Evolutionary conservation across 2,888 invertebrate species (phyloP).

Genomic region (Zeuzera pyrina): DNA sequence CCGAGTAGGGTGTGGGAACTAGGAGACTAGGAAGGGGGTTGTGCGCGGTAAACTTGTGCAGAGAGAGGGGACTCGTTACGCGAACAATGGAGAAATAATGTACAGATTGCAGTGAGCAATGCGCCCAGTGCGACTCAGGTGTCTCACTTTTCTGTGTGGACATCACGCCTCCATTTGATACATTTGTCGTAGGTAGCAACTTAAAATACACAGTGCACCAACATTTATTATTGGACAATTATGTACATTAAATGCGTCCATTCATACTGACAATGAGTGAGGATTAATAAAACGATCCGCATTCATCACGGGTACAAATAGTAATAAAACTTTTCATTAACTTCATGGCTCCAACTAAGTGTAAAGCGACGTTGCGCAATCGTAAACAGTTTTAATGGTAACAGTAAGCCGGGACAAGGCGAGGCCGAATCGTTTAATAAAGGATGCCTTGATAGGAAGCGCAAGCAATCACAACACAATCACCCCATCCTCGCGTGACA

Average conservation of each 20-base stretch:
- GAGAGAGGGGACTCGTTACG: constrained; percentile 67
- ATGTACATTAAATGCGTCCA: constrained; percentile 2
- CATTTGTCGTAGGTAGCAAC: neutral
- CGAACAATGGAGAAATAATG: constrained; percentile 74
- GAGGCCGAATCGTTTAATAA: constrained; percentile 42
- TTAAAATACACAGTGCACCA: neutral
- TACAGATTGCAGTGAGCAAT: constrained; percentile 74
- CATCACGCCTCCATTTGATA: constrained; percentile 34
- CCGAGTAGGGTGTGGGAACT: constrained; percentile 69
- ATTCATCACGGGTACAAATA: constrained; percentile 7
- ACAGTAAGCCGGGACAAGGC: constrained; percentile 13
- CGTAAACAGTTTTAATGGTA: constrained; percentile 22
- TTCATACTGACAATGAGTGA: constrained; percentile 2
- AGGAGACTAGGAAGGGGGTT: constrained; percentile 36
- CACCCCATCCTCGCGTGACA: constrained; percentile 71
- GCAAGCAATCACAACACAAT: constrained; percentile 67
- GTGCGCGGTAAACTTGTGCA: constrained; percentile 26
- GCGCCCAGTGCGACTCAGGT: constrained; percentile 70
- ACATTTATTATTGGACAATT: constrained; percentile 1
- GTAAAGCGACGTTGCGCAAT: constrained; percentile 10
- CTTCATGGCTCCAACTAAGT: constrained; percentile 10
- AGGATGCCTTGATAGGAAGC: constrained; percentile 66
- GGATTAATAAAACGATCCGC: constrained; percentile 11
- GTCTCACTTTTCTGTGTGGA: constrained; percentile 59
- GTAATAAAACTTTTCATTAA: constrained; percentile 27